Evolutionary conservation across 2,113 vertebrate genomes (phyloP), one percentile per base, ranked within the genome.

Genomic region (Crotalus helleri): DNA sequence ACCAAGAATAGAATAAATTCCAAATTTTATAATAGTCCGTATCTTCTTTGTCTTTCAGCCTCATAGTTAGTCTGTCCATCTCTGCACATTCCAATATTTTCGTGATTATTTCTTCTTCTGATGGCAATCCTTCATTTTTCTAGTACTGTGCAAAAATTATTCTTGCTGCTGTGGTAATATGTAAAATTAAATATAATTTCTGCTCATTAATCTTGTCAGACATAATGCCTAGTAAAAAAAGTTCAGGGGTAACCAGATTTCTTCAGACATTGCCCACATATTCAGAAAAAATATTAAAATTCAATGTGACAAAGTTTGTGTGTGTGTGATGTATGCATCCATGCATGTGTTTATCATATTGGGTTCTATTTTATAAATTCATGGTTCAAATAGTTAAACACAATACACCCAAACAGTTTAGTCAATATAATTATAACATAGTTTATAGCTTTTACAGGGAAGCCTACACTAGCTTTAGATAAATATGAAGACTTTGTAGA

Each of bases 261-360:
- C 23, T 55, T 51, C 49, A 51, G 49, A 51, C 39, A 93, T 91
- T 91, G 88, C n/a, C 57, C 85, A 87, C 26, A 88, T 91, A 49
- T 87, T 81, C 74, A 44, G 59, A 69, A 91, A 53, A 93, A 53
- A 44, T 91, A 61, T 26, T 19, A 58, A 53, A 89, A 89, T 91
- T n/a, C 89, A 39, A 49, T 39, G 58, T 49, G 23, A 87, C 51
- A 58, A 57, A 33, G 54, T 39, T 24, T 57, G 23, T 23, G 29
- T 64, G 24, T 1, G n/a, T n/a, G 29, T n/a, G 64, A 26, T 53
- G 26, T 13, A 24, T 87, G 10, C 5, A 57, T 8, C n/a, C 21
- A 88, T 33, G 17, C 69, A 81, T 39, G n/a, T 39, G 33, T 81
- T 81, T 81, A 17, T 21, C 39, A 15, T 39, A 39, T 81, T 81